These are phyloP conservation scores for Isichthys henryi DNA, from an alignment of 2,113 vertebrate species.

Conservation along the genomic window DNA sequence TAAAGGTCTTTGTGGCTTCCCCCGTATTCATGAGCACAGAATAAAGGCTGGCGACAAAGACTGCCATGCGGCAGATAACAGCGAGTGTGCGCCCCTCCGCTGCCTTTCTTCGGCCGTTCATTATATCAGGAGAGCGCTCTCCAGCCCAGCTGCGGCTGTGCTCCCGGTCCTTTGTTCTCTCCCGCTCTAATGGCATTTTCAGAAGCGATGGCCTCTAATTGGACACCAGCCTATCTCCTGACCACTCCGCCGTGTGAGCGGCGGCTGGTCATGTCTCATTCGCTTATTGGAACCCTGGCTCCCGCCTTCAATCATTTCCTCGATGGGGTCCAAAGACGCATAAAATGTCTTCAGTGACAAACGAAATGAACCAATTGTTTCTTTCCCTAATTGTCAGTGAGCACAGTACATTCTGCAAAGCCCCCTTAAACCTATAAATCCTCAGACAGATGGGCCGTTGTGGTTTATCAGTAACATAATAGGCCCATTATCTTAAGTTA, in stretches of 20 bases:
- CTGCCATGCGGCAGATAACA: conserved; percentile 5
- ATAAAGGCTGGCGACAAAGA: conserved; percentile 1
- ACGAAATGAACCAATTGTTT: not conserved
- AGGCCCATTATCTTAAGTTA: not conserved
- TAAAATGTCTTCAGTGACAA: conserved; percentile 1
- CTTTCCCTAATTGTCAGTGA: conserved; percentile 1
- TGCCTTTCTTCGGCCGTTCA: not conserved
- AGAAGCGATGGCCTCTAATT: conserved; percentile 4
- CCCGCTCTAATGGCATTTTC: not conserved
- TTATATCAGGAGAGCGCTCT: conserved; percentile 21
- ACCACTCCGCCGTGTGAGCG: not conserved
- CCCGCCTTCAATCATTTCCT: conserved; percentile 77
- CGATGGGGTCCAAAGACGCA: conserved; percentile 18
- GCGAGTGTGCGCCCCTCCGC: not conserved
- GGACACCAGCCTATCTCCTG: not conserved
- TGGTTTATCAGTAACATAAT: not conserved
- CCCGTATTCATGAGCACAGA: conserved; percentile 14
- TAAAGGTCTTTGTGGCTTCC: not conserved
- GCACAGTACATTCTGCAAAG: not conserved
- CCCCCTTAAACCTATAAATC: not conserved
- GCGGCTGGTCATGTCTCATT: not conserved
- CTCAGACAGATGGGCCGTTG: not conserved
- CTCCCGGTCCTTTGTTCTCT: not conserved
- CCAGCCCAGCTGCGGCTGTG: not conserved
- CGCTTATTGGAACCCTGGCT: conserved; percentile 41